These are phyloP conservation scores for Apostichopus japonicus DNA, from an alignment of 35 echinoderm and acorn worm species.

Conservation along the genomic window DNA sequence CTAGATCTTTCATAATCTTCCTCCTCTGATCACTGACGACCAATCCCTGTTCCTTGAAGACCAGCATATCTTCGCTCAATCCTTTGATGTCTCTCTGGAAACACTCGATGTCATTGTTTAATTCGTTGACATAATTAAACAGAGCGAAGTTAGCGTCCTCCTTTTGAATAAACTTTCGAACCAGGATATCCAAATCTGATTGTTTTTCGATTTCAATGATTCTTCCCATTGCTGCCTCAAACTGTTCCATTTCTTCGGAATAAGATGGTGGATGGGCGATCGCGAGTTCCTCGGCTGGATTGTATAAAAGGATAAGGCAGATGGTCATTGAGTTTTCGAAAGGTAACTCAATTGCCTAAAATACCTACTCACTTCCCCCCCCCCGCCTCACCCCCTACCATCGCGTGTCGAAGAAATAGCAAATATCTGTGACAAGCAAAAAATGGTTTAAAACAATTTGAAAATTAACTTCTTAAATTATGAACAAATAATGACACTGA, in stretches of 20 bases:
- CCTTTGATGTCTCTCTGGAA: constrained; percentile 74
- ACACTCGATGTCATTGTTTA: constrained; percentile 86
- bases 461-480: too few species aligned
- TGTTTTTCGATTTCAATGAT: constrained; percentile 44
- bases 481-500: too few species aligned
- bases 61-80: constrained; percentile 61
- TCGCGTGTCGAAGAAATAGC: too few species aligned
- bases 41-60: constrained; percentile 83
- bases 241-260: constrained; percentile 61
- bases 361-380: too few species aligned
- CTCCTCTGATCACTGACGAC: constrained; percentile 71
- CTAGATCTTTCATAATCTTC: constrained; percentile 83
- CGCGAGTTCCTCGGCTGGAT: constrained; percentile 54
- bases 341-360: too few species aligned
- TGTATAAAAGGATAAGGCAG: not conserved
- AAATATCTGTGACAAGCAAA: too few species aligned
- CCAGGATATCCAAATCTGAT: constrained; percentile 69
- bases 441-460: too few species aligned
- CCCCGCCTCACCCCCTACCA: too few species aligned
- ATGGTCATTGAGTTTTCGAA: too few species aligned
- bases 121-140: constrained; percentile 97
- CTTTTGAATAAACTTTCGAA: constrained; percentile 82
- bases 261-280: constrained; percentile 32
- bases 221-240: constrained; percentile 73
- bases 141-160: constrained; percentile 95